Conservation (phyloP, 2,797 vertebrate species). For the Sarcophilus harrisii region DNA sequence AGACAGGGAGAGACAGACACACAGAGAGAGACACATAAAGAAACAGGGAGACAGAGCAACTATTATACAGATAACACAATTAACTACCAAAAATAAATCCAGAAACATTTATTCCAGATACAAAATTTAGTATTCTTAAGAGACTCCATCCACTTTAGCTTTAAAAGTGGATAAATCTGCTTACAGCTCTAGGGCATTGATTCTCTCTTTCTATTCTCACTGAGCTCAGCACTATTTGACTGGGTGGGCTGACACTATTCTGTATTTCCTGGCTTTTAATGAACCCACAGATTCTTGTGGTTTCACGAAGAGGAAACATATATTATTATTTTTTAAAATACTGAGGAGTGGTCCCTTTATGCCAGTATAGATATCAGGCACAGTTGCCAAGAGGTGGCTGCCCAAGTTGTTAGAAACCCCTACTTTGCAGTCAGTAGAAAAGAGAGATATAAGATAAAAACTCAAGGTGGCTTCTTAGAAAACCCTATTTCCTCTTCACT, state of each 20-base stretch:
- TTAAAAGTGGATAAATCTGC: not conserved
- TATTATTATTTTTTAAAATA: conserved; percentile 25
- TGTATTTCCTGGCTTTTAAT: conserved; percentile 45
- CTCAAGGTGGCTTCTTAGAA: not conserved
- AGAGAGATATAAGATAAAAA: not conserved
- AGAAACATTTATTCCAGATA: not conserved
- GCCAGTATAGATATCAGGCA: not conserved
- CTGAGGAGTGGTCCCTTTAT: not conserved
- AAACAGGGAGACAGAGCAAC: not conserved
- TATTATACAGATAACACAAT: not conserved
- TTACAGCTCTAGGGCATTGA: not conserved
- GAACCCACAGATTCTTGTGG: conserved; percentile 64
- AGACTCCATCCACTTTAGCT: not conserved
- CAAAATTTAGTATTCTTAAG: not conserved
- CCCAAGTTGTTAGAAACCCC: conserved; percentile 27
- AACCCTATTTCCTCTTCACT: conserved; percentile 14
- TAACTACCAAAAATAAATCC: not conserved
- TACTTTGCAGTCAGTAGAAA: not conserved
- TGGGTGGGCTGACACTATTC: conserved; percentile 28
- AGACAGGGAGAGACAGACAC: too few species aligned
- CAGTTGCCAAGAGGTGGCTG: not conserved
- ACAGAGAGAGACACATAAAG: too few species aligned
- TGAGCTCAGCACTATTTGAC: conserved; percentile 59
- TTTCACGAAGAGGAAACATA: conserved; percentile 55
- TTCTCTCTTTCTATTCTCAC: conserved; percentile 42